Evolutionary conservation across 2,797 vertebrate species (phyloP).

Genomic region (Macroramphosus scolopax): DNA sequence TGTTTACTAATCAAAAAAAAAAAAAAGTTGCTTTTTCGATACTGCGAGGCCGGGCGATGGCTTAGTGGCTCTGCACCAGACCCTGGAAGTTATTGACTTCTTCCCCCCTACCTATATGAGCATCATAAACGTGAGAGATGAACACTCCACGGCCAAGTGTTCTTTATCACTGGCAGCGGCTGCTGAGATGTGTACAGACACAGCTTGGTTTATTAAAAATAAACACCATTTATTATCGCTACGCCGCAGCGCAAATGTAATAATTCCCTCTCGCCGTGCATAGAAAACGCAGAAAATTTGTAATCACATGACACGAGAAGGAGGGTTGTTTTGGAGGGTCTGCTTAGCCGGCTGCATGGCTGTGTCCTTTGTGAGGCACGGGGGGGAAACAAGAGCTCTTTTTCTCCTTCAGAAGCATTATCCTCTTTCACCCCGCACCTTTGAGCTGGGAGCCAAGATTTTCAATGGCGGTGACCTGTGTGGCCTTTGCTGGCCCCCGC

Average conservation of each 20-base stretch:
- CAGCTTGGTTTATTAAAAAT: conserved; percentile 74
- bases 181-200: conserved; percentile 54
- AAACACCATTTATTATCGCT: conserved; percentile 69
- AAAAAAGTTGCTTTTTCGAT: conserved; percentile 78
- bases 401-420: conserved; percentile 72
- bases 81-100: conserved; percentile 76
- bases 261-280: conserved; percentile 59
- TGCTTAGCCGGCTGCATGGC: conserved; percentile 48
- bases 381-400: conserved; percentile 75
- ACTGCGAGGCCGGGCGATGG: conserved; percentile 51
- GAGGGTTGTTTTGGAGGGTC: conserved; percentile 65
- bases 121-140: conserved; percentile 76
- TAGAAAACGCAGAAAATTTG: conserved; percentile 58
- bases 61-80: conserved; percentile 61
- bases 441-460: conserved; percentile 70
- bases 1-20: conserved; percentile 81
- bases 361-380: conserved; percentile 68
- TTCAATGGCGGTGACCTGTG: conserved; percentile 76
- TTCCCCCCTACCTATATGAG: conserved; percentile 65
- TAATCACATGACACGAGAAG: conserved; percentile 57
- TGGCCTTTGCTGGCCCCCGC: conserved; percentile 57
- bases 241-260: conserved; percentile 59
- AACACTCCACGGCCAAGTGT: conserved; percentile 58
- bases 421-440: conserved; percentile 76
- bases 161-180: conserved; percentile 57